Evolutionary conservation across 2,888 invertebrate genomes (phyloP), one percentile per base, ranked within the genome.

Genomic region (Trichopoda pennipes): DNA sequence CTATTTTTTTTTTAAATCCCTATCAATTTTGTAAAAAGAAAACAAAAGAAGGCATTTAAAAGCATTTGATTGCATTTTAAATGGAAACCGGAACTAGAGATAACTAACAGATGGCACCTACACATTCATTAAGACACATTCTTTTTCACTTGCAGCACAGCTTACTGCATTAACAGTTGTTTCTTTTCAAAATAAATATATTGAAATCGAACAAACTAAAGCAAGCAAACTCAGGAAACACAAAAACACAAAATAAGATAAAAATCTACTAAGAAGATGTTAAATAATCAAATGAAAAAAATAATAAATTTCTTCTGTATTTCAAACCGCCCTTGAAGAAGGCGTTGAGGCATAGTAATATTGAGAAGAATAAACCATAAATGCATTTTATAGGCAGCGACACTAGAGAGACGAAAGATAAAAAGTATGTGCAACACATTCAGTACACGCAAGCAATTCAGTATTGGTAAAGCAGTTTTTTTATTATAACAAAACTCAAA

Each of bases 51-150:
- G 23, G 35, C 35, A 17, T 53, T 49, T 35, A 60, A 78, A 70
- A 78, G 79, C 72, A 82, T 77, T 79, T 58, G 35, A 14, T 44
- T 82, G 69, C 68, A 78, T 38, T 38, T 38, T 38, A 38, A 38
- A 38, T 38, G 38, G 38, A 38, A 38, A 75, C 78, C 82, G 82
- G 82, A 82, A 82, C 82, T 82, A 68, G 60, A 79, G 79, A 79
- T 75, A 72, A 75, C 61, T 72, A 75, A 72, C 82, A 79, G 75
- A 82, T 82, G 79, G 79, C 79, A 76, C 75, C 75, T 63, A 79
- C 76, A 58, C 68, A 63, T 42, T 16, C 4, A 32, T 35, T 56
- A 9, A 61, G n/a, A 12, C 28, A 32, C 19, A 44, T 44, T 47
- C 28, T 56, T 64, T n/a, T 28, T 6, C 7, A 7, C 3, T 28